Evolutionary conservation across 2,113 vertebrate genomes (phyloP), one percentile per base, ranked within the genome.

Genomic region (Xenotilapia flavipinnis): DNA sequence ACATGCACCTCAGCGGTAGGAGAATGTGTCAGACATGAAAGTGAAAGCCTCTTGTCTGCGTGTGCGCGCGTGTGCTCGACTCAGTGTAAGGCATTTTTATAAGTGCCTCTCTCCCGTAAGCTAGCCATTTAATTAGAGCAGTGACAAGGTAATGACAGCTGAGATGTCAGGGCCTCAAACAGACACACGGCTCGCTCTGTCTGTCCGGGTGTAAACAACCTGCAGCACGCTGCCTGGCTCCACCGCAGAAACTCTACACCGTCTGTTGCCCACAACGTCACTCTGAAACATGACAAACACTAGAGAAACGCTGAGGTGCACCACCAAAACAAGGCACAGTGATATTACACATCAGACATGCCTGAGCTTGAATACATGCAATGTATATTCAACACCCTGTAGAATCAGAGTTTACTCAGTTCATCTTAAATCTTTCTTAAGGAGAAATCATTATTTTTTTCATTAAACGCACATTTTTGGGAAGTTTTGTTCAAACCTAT

Each of bases 71-170:
- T 45, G 79, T 77, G 84, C 82, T 81, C 23, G 19, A 81, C 89
- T 88, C 86, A 80, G 89, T 92, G 15, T 77, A 88, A 91, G 93
- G 93, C 92, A 93, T 93, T 93, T 90, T 90, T 87, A 89, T 92
- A 93, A 94, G 91, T 82, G 83, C 77, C 92, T 93, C 91, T 88
- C 85, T 91, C 83, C 42, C 31, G 89, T 28, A 85, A 92, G 90
- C 89, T 77, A 93, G 86, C 92, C 87, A 92, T 95, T 95, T 95
- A 95, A 95, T 96, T 96, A 96, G 89, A 94, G 88, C 88, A 47
- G 90, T 95, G 95, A 96, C 95, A 95, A 91, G 80, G 90, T 95
- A 96, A 95, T 95, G 95, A 95, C 93, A 93, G 91, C 89, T 81
- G 93, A 94, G 88, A 87, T 92, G 93, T 91, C 89, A 85, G 84